phyloP scores from a whole-genome alignment of 1,140 invertebrate species.

The Meloidogyne exigua region DNA sequence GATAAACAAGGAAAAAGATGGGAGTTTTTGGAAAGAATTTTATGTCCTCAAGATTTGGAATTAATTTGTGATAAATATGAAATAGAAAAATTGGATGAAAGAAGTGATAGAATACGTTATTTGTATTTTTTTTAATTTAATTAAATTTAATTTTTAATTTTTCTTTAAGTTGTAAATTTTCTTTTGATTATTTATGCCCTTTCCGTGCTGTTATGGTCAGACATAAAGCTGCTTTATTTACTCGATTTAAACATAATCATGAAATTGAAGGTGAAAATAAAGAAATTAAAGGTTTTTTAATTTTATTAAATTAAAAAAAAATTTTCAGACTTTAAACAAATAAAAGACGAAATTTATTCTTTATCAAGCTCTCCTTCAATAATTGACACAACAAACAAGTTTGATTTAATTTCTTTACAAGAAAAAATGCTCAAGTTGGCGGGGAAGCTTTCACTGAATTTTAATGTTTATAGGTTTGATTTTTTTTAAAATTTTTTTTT shows the following conservation, averaged over 20 bases:
- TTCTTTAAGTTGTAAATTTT: not conserved
- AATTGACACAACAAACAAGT: not conserved
- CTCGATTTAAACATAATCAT: conserved; percentile 1
- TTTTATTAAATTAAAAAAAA: not conserved
- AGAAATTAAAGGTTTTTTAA: not conserved
- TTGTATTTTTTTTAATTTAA: not conserved
- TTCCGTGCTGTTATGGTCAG: not conserved
- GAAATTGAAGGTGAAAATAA: not conserved
- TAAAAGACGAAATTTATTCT: not conserved
- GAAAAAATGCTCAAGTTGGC: not conserved
- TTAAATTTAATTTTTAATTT: not conserved
- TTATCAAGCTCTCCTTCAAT: not conserved
- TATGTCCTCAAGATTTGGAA: not conserved
- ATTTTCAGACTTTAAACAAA: not conserved
- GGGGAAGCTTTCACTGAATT: not conserved
- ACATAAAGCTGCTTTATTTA: not conserved
- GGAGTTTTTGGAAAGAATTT: not conserved
- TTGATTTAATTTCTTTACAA: not conserved
- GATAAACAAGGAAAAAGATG: not conserved
- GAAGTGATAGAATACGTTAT: not conserved
- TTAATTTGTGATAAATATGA: not conserved
- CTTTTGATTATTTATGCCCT: not conserved
- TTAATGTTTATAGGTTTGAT: not conserved
- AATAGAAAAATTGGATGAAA: not conserved
- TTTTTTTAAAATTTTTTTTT: not conserved